Conservation (phyloP, 2,113 vertebrate species). For the Climacteris rufus region DNA sequence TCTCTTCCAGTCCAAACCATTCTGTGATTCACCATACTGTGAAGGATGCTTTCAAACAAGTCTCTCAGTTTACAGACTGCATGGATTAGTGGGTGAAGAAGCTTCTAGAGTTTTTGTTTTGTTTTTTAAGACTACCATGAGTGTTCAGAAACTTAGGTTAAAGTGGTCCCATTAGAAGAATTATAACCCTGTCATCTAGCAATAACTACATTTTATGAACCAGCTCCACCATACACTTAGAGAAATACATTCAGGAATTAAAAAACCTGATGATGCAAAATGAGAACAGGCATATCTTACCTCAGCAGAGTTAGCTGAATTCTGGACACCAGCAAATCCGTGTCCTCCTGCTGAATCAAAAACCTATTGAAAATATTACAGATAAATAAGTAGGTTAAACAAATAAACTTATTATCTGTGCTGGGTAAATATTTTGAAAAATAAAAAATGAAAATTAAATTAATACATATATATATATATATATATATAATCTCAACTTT, state of each 20-base stretch:
- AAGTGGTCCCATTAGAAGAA: background rate
- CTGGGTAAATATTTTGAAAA: background rate
- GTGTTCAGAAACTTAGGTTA: background rate
- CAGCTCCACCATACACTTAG: background rate
- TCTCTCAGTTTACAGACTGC: background rate
- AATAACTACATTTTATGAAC: background rate
- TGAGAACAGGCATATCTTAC: background rate
- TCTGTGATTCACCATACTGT: background rate
- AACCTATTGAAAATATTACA: conserved; percentile 69
- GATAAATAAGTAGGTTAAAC: background rate
- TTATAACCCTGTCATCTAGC: background rate
- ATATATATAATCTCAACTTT: too few species aligned
- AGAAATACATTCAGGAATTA: background rate
- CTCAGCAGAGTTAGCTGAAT: conserved; percentile 72
- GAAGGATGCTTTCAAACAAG: background rate
- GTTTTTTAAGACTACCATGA: background rate
- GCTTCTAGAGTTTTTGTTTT: background rate
- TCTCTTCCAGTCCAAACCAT: background rate
- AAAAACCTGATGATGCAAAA: background rate
- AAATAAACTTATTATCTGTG: background rate
- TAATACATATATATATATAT: background rate
- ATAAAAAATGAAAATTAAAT: background rate
- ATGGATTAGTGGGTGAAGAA: background rate
- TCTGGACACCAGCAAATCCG: conserved; percentile 62
- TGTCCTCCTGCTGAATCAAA: conserved; percentile 81